Evolutionary conservation across 2,113 vertebrate genomes (phyloP).

Genomic region (Taurulus bubalis): DNA sequence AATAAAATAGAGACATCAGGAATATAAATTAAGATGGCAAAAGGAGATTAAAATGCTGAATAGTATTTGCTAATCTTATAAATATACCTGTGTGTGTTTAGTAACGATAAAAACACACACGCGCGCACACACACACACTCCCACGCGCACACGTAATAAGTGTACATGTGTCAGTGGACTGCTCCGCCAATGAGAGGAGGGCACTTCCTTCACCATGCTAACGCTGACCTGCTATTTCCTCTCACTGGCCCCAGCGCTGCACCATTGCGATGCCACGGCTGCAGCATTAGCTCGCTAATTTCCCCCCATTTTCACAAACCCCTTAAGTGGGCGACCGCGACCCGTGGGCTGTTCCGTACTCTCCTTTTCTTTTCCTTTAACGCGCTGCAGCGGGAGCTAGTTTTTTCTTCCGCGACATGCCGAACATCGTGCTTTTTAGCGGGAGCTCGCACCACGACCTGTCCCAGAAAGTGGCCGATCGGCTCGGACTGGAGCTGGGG

Average conservation of each 20-base stretch:
- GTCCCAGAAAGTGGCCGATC: constrained; percentile 86
- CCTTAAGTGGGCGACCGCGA: constrained; percentile 37
- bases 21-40: neutral
- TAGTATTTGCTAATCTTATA: neutral
- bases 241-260: constrained; percentile 32
- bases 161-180: neutral
- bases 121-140: no score
- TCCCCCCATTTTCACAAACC: constrained; percentile 6
- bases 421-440: constrained; percentile 87
- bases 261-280: constrained; percentile 62
- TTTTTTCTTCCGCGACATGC: constrained; percentile 66
- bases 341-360: neutral
- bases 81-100: neutral
- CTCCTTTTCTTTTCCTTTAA: neutral
- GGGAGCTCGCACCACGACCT: constrained; percentile 87
- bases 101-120: neutral
- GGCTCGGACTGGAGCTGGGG: constrained; percentile 85
- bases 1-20: no score
- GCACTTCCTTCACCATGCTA: constrained; percentile 49
- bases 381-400: neutral
- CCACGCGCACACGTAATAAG: neutral
- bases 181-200: constrained; percentile 36
- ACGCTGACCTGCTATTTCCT: constrained; percentile 42
- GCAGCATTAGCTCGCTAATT: constrained; percentile 45
- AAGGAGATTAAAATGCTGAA: neutral